Base-by-base conservation (phyloP, 2,888 invertebrate genomes). In the Stenotaenia linearis region DNA sequence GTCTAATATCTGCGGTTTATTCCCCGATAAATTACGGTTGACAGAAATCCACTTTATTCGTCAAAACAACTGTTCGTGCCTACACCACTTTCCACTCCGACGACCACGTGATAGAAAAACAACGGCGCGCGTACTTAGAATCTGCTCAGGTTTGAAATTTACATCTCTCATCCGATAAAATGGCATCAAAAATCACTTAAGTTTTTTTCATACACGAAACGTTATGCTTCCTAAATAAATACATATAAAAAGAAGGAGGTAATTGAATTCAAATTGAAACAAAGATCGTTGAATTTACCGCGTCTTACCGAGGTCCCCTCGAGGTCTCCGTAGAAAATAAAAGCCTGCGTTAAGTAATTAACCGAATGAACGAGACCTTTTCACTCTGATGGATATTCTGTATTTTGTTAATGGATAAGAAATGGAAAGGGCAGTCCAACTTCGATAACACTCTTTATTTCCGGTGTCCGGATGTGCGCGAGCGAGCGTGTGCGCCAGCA, bases 41-140 rank as follows among this genome's bases (percentile, higher is more conserved):
- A 69, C 69, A 69, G 69, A 69, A 69, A 69, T 69, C 69, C 69
- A 69, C 69, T 69, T 69, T 69, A 69, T 28, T 69, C 69, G 69
- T 69, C 69, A 69, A 69, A 69, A 69, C 69, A 69, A 69, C 12
- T 69, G 69, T n/a, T 69, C 23, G 1, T 69, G 69, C n/a, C 69
- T 69, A 69, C 69, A 69, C 23, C 69, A 69, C 69, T 69, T 69
- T 69, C 69, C 69, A 69, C 69, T 69, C 69, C 69, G n/a, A 69
- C 23, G 12, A 69, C 69, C 69, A 69, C 56, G 9, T 28, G 25
- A 69, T 23, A 28, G 28, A 69, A 69, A 69, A 69, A 69, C 28
- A 69, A 50, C 50, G 3, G 18, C n/a, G 40, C 18, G n/a, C n/a
- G 7, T 18, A 50, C 32, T 32, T 32, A 32, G 32, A 18, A 50